Percentiles rank a stretch among this genome's conserved stretches.
These are phyloP conservation scores for Sarcoramphus papa DNA, from an alignment of 2,797 vertebrate species.

Conservation along the genomic window DNA sequence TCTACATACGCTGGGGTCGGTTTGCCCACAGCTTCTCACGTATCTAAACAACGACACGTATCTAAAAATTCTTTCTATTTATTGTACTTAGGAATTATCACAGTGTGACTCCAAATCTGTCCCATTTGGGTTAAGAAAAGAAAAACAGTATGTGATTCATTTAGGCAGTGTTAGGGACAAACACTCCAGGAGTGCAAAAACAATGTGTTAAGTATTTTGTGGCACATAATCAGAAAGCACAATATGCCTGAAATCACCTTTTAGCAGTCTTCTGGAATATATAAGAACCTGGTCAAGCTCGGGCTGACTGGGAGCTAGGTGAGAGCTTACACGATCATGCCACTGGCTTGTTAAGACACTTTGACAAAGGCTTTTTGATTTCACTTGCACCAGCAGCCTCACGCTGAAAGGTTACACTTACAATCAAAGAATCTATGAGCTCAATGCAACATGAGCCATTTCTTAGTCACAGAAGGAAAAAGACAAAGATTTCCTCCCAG, in stretches of 20 bases:
- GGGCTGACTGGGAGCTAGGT: not conserved
- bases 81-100: not conserved
- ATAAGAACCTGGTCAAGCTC: not conserved
- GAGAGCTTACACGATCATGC: not conserved
- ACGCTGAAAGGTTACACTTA: not conserved
- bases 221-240: not conserved
- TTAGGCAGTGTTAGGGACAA: not conserved
- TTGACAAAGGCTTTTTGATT: conserved; percentile 36
- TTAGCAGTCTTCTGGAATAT: not conserved
- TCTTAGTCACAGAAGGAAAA: conserved; percentile 4
- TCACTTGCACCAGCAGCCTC: conserved; percentile 9
- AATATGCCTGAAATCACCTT: not conserved
- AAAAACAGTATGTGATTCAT: not conserved
- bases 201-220: not conserved
- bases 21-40: not conserved
- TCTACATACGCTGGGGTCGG: not conserved
- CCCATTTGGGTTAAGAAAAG: not conserved
- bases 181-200: not conserved
- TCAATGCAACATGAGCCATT: not conserved
- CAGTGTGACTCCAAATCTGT: not conserved
- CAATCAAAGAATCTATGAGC: conserved; percentile 2
- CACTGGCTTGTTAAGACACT: conserved; percentile 3
- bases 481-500: not conserved
- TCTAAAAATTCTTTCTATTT: not conserved
- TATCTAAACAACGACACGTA: not conserved